Base-by-base conservation (phyloP, 2,797 vertebrate genomes). In the Pangasius macronema region DNA sequence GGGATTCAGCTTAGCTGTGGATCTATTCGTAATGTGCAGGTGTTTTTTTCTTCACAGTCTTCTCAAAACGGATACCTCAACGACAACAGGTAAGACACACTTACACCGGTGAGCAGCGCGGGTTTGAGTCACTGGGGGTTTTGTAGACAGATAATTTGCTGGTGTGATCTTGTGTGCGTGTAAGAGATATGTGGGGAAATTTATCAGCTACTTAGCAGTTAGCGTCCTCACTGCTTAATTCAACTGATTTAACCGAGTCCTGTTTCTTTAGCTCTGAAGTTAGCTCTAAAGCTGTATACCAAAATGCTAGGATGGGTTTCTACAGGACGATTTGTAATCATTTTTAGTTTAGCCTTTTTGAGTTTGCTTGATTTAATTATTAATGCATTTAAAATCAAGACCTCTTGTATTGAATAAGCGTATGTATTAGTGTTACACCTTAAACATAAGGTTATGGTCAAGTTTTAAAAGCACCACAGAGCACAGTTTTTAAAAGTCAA, bases 11-110 rank as follows among this genome's bases (percentile, higher is more conserved):
- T 59, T 83, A 86, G 86, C 57, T 89, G 90, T 91, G 36, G 92
- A 93, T 73, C 91, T 89, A 89, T 95, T 95, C 92, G 92, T 95
- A 96, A 96, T 95, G 92, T 95, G 92, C 90, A 95, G 94, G 92
- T 96, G 92, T 96, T 94, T 92, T 94, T 95, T 94, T 95, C 93
- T 93, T 95, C 95, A 84, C 95, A 97, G 96, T 96, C 95, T 67
- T 97, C 96, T 92, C 98, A 99, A 93, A 99, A 99, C 3, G 98
- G 98, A 95, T 99, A 97, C 96, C 97, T 99, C 95, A 97, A 96
- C 13, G 98, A 99, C 93, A 97, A 96, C 97, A 98, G 98, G 98
- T 99, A 95, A 98, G 97, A 93, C 85, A 22, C 91, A 90, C 30
- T 76, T 39, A 91, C 68, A 88, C 84, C 14, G 72, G 88, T 61